phyloP scores from a whole-genome alignment of 2,797 vertebrate genomes.

The Vultur gryphus region DNA sequence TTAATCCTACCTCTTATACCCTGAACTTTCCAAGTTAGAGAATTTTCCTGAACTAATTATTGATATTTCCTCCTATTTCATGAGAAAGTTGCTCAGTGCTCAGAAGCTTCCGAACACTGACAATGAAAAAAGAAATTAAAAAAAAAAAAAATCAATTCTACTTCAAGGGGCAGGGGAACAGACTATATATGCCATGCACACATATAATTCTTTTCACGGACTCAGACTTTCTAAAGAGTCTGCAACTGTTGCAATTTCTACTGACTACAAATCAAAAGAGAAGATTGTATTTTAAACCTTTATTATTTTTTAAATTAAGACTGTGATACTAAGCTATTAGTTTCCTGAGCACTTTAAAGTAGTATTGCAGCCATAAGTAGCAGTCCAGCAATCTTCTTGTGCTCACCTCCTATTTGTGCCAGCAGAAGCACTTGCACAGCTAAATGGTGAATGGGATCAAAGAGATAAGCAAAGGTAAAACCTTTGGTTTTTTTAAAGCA shows the following conservation, averaged over 20 bases:
- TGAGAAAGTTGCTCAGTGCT: background rate
- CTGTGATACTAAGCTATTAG: background rate
- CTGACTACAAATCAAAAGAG: background rate
- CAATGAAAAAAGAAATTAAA: background rate
- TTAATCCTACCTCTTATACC: background rate
- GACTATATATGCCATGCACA: background rate
- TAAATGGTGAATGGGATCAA: background rate
- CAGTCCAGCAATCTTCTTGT: background rate
- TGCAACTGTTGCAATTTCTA: background rate
- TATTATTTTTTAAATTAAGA: background rate
- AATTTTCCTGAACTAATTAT: background rate
- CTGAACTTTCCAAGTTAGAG: background rate
- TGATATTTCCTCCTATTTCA: background rate
- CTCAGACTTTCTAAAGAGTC: background rate
- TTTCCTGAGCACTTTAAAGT: background rate
- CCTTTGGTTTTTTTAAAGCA: background rate
- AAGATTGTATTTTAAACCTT: background rate
- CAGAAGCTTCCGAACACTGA: background rate
- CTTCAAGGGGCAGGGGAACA: background rate
- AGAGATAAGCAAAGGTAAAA: background rate
- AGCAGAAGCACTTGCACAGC: background rate
- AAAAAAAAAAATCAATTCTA: background rate
- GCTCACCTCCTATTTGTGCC: background rate
- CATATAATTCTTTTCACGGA: background rate
- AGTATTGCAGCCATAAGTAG: background rate